phyloP scores from a whole-genome alignment of 2,888 invertebrate species.

The Gastracanthus pulcherrimus region DNA sequence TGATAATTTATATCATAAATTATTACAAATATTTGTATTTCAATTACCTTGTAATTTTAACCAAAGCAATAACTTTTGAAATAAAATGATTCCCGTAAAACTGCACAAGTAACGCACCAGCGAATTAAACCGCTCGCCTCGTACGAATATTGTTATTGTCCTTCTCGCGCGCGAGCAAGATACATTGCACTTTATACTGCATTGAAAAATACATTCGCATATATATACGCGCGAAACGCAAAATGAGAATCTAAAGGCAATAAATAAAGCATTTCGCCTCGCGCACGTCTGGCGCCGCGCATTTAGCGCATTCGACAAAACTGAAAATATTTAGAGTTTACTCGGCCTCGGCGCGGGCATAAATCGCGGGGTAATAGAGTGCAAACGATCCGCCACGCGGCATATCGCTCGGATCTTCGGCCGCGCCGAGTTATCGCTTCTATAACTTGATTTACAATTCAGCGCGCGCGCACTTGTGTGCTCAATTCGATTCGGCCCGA shows the following conservation, averaged over 20 bases:
- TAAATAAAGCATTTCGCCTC: constrained; percentile 21
- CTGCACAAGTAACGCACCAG: no score
- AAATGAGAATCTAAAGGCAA: not conserved
- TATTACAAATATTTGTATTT: no score
- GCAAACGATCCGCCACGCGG: constrained; percentile 22
- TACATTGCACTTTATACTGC: constrained; percentile 2
- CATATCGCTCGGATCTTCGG: constrained; percentile 16
- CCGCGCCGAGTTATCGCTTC: constrained; percentile 45
- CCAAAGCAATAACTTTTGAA: no score
- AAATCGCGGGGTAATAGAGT: constrained; percentile 48
- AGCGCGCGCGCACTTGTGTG: not conserved
- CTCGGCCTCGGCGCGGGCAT: not conserved
- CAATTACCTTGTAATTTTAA: no score
- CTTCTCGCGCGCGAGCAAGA: not conserved
- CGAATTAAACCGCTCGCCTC: not conserved
- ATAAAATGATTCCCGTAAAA: no score
- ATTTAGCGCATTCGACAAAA: not conserved
- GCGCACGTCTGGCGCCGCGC: not conserved
- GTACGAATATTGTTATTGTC: constrained; percentile 26
- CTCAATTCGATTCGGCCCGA: no score
- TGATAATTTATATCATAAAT: no score
- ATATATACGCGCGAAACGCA: not conserved
- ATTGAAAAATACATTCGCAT: not conserved
- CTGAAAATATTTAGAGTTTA: not conserved
- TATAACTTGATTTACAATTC: constrained; percentile 44